A percentile compares a stretch with the other conserved stretches of the same genome.
Conservation (phyloP, 2,797 vertebrate genomes). For the Alectoris magna region DNA sequence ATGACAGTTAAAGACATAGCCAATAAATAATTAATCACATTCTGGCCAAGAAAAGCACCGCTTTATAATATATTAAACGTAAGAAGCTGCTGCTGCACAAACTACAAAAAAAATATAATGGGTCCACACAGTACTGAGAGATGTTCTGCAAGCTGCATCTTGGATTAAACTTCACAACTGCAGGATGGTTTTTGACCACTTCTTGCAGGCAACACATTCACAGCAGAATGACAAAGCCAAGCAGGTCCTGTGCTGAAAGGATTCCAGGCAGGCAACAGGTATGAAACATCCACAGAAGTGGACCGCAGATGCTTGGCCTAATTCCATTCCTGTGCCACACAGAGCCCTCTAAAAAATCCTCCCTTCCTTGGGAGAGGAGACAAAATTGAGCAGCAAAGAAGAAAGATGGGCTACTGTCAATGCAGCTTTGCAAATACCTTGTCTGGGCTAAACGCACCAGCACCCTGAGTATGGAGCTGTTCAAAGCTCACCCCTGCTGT, state of each 20-base stretch:
- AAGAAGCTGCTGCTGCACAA: not conserved
- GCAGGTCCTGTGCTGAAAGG: not conserved
- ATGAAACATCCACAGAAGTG: not conserved
- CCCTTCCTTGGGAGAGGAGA: not conserved
- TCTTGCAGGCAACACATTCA: not conserved
- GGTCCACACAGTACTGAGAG: not conserved
- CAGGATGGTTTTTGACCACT: not conserved
- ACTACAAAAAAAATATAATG: not conserved
- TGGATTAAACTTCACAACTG: slow-evolving; percentile 7
- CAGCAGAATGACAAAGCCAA: not conserved
- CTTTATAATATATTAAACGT: slow-evolving; percentile 37
- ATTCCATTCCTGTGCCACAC: not conserved
- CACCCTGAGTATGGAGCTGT: not conserved
- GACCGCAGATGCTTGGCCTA: not conserved
- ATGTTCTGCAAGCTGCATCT: slow-evolving; percentile 1
- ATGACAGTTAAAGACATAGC: slow-evolving; percentile 13
- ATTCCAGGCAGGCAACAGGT: not conserved
- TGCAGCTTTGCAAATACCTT: not conserved
- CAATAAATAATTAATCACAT: slow-evolving; percentile 58
- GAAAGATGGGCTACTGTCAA: slow-evolving; percentile 2
- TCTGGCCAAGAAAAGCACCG: slow-evolving; percentile 50
- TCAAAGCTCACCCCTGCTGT: not conserved
- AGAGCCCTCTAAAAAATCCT: not conserved
- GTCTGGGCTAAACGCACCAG: not conserved
- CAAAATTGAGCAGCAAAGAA: not conserved